Evolutionary conservation across 2,113 vertebrate species (phyloP).

Genomic region (Leptosomus discolor): DNA sequence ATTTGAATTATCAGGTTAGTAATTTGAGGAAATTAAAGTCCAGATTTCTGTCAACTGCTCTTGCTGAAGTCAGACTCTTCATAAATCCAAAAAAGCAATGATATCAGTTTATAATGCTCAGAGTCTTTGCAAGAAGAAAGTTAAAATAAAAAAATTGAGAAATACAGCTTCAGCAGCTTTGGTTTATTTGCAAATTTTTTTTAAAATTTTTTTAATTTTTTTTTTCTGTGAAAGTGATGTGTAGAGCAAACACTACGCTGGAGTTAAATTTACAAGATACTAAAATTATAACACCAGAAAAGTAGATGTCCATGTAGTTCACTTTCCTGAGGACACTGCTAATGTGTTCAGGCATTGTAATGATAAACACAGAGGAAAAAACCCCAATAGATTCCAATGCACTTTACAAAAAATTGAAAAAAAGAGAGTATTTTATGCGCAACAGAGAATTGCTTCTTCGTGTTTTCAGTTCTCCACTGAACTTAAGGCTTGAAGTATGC

Average conservation of each 20-base stretch:
- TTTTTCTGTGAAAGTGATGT: not conserved
- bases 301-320: not conserved
- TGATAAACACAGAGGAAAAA: not conserved
- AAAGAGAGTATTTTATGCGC: not conserved
- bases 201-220: no score
- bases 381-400: not conserved
- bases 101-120: not conserved
- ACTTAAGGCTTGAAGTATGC: not conserved
- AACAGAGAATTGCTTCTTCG: not conserved
- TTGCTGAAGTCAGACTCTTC: not conserved
- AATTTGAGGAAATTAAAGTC: not conserved
- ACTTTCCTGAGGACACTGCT: not conserved
- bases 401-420: not conserved
- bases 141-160: not conserved
- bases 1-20: not conserved
- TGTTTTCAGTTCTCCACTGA: not conserved
- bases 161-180: not conserved
- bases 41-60: not conserved
- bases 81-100: not conserved
- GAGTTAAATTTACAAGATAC: not conserved
- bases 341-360: not conserved
- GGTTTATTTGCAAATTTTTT: not conserved
- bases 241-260: not conserved
- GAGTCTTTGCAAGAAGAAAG: not conserved
- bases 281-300: not conserved